Conservation (phyloP, 2,113 vertebrate species). For the Bufo bufo region DNA sequence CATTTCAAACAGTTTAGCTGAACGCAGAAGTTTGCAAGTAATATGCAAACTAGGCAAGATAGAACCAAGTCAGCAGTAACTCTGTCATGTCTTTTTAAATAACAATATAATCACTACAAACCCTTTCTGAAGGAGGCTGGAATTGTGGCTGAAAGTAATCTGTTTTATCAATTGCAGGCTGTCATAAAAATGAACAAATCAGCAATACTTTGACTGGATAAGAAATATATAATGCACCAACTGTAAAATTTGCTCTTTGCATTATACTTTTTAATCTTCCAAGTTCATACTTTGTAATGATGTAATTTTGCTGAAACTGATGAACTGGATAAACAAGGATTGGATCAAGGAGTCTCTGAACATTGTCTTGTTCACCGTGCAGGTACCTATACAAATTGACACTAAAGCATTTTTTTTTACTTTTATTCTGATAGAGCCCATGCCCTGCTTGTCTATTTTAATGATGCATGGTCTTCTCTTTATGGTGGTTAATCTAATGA, state of each 20-base stretch:
- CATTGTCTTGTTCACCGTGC: constrained; percentile 14
- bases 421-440: constrained; percentile 60
- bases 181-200: constrained; percentile 58
- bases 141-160: constrained; percentile 55
- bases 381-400: constrained; percentile 53
- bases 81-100: constrained; percentile 56
- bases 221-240: constrained; percentile 55
- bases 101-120: constrained; percentile 57
- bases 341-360: constrained; percentile 38
- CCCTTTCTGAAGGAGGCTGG: constrained; percentile 48
- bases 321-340: constrained; percentile 53
- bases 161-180: constrained; percentile 59
- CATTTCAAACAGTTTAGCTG: constrained; percentile 46
- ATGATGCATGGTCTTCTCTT: constrained; percentile 63
- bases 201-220: constrained; percentile 58
- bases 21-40: constrained; percentile 42
- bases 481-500: constrained; percentile 68
- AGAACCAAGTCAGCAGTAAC: constrained; percentile 54
- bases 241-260: constrained; percentile 56
- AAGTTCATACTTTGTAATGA: constrained; percentile 51
- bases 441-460: constrained; percentile 55
- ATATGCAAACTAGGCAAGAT: constrained; percentile 48
- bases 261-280: constrained; percentile 56
- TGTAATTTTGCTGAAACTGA: constrained; percentile 55
- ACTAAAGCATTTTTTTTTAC: constrained; percentile 57